These are phyloP conservation scores for Limonius californicus DNA, from an alignment of 1,140 invertebrate species.

Conservation along the genomic window DNA sequence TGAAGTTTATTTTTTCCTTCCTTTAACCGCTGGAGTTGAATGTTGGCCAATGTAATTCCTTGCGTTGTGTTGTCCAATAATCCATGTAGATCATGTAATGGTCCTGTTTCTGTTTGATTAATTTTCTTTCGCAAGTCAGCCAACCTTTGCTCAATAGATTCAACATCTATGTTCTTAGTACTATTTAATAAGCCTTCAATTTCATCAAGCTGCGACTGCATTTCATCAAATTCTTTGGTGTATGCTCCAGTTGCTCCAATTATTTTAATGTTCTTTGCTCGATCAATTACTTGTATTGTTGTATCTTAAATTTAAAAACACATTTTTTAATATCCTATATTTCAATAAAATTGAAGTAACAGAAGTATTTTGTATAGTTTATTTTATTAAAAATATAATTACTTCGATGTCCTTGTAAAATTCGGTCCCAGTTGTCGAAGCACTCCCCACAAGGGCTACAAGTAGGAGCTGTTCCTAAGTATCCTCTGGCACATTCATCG, in stretches of 20 bases:
- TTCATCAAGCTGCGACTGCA: conserved; percentile 80
- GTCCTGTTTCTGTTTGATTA: conserved; percentile 50
- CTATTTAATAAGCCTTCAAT: conserved; percentile 75
- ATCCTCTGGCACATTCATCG: conserved; percentile 92
- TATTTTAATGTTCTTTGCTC: conserved; percentile 87
- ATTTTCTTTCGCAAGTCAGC: conserved; percentile 48
- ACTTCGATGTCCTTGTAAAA: conserved; percentile 63
- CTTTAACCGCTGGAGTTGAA: conserved; percentile 71
- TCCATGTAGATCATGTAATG: conserved; percentile 58
- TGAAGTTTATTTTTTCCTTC: conserved; percentile 69
- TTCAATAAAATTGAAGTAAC: neutral
- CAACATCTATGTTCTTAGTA: conserved; percentile 51
- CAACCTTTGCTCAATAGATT: conserved; percentile 48
- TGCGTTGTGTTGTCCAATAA: conserved; percentile 73
- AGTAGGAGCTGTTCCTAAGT: conserved; percentile 81
- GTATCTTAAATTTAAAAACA: conserved; percentile 53
- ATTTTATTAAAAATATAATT: conserved; percentile 19
- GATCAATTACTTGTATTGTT: conserved; percentile 70
- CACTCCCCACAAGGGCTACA: conserved; percentile 97
- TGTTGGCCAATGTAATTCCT: conserved; percentile 72
- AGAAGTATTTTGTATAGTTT: too few species aligned
- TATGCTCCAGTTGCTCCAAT: conserved; percentile 93
- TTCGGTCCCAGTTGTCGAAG: conserved; percentile 97
- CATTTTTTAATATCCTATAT: neutral
- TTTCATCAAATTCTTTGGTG: conserved; percentile 86